Conservation (phyloP, 2,888 invertebrate species). For the Clepsis dumicolana region DNA sequence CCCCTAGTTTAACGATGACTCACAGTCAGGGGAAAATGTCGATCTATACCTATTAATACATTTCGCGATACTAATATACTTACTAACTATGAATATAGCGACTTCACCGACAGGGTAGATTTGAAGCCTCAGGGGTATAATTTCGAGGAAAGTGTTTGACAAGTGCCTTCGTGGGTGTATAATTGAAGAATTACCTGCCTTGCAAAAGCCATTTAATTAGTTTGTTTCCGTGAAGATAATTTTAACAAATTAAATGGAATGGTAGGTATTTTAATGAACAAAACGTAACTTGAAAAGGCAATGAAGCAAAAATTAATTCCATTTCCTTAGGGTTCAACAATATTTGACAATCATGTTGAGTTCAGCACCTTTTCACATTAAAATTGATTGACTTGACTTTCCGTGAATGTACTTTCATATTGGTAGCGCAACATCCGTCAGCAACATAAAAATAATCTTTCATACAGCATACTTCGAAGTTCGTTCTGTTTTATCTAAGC, state of each 20-base stretch:
- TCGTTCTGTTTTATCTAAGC: no score
- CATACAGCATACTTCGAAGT: no score
- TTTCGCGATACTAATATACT: slow-evolving; percentile 28
- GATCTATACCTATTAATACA: slow-evolving; percentile 39
- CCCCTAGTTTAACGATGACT: slow-evolving; percentile 40
- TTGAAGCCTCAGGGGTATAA: slow-evolving; percentile 34
- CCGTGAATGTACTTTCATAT: no score
- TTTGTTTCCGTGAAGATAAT: slow-evolving; percentile 16
- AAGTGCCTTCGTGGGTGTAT: slow-evolving; percentile 29
- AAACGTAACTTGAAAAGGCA: not conserved
- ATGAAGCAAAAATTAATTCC: not conserved
- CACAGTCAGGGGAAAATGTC: slow-evolving; percentile 33
- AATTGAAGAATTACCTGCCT: slow-evolving; percentile 36
- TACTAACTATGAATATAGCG: slow-evolving; percentile 5
- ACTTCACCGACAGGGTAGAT: slow-evolving; percentile 15
- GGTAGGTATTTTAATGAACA: slow-evolving; percentile 10
- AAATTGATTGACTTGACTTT: not conserved
- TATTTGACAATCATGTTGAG: not conserved
- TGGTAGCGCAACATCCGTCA: no score
- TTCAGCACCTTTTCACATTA: not conserved
- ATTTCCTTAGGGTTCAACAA: not conserved
- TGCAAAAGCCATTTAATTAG: slow-evolving; percentile 28
- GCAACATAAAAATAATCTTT: no score
- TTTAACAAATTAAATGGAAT: slow-evolving; percentile 23
- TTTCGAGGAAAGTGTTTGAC: slow-evolving; percentile 30